phyloP scores from a whole-genome alignment of 2,113 vertebrate genomes.

The Sturnira hondurensis region DNA sequence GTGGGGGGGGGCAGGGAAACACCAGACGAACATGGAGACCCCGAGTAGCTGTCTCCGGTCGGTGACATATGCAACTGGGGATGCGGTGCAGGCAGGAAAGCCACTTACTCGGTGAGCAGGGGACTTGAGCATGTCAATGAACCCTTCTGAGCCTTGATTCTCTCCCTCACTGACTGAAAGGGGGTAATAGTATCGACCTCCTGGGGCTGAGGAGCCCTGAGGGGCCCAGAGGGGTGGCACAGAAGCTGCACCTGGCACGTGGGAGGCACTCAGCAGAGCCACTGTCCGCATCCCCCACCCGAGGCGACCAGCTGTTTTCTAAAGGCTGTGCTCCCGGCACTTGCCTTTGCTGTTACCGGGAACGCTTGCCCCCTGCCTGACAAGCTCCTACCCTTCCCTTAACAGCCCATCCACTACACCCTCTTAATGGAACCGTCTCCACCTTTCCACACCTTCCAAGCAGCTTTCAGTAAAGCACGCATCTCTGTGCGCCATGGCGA shows the following conservation, averaged over 20 bases:
- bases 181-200: rapidly evolving
- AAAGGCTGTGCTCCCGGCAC: neutral
- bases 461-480: neutral
- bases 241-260: rapidly evolving
- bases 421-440: neutral
- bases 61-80: rapidly evolving
- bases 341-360: rapidly evolving
- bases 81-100: neutral
- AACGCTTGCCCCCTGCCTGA: neutral
- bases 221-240: rapidly evolving
- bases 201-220: neutral
- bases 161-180: neutral
- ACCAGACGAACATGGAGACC: neutral
- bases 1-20: no score
- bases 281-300: rapidly evolving
- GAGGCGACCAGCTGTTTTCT: neutral
- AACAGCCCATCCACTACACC: no score
- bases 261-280: rapidly evolving
- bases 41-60: rapidly evolving
- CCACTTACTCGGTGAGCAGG: neutral
- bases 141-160: neutral
- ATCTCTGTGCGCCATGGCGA: neutral
- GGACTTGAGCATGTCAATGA: neutral
- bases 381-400: neutral
- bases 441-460: neutral